Conservation (phyloP, 30 jellyfish, hydroid and myxozoan genomes). For the Mastigias papua region DNA sequence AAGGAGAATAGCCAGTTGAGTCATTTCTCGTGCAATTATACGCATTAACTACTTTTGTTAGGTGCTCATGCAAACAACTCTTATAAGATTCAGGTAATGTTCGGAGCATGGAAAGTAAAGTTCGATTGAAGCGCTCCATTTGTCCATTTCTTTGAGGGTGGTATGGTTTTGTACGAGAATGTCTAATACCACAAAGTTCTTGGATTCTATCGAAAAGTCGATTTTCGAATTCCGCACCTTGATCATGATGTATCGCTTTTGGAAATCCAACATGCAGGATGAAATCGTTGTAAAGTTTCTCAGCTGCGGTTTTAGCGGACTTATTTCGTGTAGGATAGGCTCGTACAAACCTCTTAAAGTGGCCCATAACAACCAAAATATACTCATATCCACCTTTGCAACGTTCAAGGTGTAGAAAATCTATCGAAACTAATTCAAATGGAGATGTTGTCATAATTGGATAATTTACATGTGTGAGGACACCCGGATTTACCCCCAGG, state of each 20-base stretch:
- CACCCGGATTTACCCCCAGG: too few relatives aligned
- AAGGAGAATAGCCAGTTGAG: slow-evolving; percentile 67
- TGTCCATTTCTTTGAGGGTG: slow-evolving; percentile 69
- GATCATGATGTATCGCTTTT: slow-evolving; percentile 35
- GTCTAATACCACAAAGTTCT: slow-evolving; percentile 33
- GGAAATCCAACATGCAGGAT: slow-evolving; percentile 69
- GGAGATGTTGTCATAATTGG: slow-evolving; percentile 48
- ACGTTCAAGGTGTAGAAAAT: slow-evolving; percentile 55
- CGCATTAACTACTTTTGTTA: slow-evolving; percentile 49
- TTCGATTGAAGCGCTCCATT: slow-evolving; percentile 48
- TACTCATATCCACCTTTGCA: slow-evolving; percentile 65
- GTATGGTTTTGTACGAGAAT: slow-evolving; percentile 71
- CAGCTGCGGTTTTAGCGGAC: slow-evolving; percentile 67
- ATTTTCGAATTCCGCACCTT: slow-evolving; percentile 69
- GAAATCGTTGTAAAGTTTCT: slow-evolving; percentile 57
- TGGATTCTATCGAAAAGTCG: slow-evolving; percentile 21
- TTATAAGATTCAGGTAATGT: slow-evolving; percentile 50
- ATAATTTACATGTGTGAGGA: too few relatives aligned
- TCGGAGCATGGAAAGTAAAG: slow-evolving; percentile 51
- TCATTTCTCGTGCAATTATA: slow-evolving; percentile 61
- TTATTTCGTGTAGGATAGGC: slow-evolving; percentile 62
- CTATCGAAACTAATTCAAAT: slow-evolving; percentile 34
- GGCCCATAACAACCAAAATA: slow-evolving; percentile 53
- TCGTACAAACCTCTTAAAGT: slow-evolving; percentile 52
- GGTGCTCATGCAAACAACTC: slow-evolving; percentile 45